These are phyloP conservation scores for Pristionchus fissidentatus DNA, from an alignment of 2,888 invertebrate genomes.

Conservation along the genomic window DNA sequence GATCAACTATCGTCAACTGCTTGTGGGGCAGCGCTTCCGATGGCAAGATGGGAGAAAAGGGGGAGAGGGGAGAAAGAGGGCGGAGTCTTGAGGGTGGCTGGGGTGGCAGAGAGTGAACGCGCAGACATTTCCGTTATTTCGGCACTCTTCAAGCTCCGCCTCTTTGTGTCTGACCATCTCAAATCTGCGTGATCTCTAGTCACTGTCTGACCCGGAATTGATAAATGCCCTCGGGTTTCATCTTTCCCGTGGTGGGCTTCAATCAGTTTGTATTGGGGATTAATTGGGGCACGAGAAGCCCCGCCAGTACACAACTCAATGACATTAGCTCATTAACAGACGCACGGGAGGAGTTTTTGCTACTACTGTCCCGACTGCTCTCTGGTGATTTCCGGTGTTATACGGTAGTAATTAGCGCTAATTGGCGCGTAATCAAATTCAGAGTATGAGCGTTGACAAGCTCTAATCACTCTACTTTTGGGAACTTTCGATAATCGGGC, in stretches of 20 bases:
- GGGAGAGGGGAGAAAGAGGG: conserved; percentile 13
- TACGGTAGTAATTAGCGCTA: no score
- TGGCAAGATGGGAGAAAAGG: not conserved
- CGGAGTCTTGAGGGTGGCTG: not conserved
- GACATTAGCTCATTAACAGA: no score
- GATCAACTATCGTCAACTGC: not conserved
- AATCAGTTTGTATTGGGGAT: conserved; percentile 20
- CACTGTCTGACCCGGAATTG: not conserved
- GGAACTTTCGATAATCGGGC: no score
- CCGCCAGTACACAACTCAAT: no score
- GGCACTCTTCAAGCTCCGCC: not conserved
- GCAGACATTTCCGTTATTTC: not conserved
- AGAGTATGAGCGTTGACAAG: no score
- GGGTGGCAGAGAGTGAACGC: not conserved
- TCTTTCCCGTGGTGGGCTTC: not conserved
- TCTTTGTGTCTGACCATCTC: conserved; percentile 5
- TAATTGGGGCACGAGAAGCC: no score
- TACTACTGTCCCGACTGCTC: no score
- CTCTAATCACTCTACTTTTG: no score
- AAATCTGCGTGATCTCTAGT: not conserved
- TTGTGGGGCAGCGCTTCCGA: no score
- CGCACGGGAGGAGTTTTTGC: no score
- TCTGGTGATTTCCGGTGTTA: no score
- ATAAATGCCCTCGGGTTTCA: not conserved
- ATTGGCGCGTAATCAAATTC: no score